A percentile compares a stretch with the other conserved stretches of the same genome.
phyloP scores from a whole-genome alignment of 2,113 vertebrate genomes.

The Hymenochirus boettgeri region DNA sequence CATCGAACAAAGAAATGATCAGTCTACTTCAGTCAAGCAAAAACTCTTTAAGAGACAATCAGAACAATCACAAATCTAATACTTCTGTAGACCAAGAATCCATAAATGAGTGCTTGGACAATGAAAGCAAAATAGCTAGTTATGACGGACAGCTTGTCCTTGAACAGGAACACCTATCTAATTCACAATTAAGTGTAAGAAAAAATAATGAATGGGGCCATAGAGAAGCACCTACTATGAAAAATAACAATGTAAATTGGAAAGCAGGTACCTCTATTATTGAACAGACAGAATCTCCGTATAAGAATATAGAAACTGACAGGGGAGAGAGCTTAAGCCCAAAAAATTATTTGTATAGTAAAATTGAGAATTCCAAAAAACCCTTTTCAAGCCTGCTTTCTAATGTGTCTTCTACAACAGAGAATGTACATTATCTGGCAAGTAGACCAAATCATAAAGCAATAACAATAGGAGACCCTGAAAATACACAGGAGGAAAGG shows the following conservation, averaged over 20 bases:
- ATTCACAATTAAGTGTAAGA: neutral
- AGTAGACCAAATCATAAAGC: neutral
- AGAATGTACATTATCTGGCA: neutral
- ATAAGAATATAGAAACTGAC: neutral
- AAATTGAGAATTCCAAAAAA: neutral
- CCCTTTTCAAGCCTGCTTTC: neutral
- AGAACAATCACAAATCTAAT: too few relatives aligned
- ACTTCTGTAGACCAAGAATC: neutral
- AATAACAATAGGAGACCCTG: neutral
- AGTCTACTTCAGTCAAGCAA: neutral
- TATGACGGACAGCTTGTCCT: too few relatives aligned
- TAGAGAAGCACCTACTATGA: too few relatives aligned
- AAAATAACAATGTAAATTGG: too few relatives aligned
- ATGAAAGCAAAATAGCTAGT: neutral
- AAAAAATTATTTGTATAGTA: neutral
- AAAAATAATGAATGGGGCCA: neutral
- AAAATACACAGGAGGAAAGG: conserved; percentile 23
- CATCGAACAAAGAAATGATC: neutral
- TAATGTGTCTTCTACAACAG: neutral
- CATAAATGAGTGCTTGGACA: neutral
- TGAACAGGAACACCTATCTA: neutral
- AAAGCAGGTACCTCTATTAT: neutral
- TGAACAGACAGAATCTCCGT: neutral
- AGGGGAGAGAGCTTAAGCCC: neutral
- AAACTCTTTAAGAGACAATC: neutral